A percentile compares a stretch with the other conserved stretches of the same genome.
Conservation (phyloP, 2,888 invertebrate species). For the Trichopoda pennipes region DNA sequence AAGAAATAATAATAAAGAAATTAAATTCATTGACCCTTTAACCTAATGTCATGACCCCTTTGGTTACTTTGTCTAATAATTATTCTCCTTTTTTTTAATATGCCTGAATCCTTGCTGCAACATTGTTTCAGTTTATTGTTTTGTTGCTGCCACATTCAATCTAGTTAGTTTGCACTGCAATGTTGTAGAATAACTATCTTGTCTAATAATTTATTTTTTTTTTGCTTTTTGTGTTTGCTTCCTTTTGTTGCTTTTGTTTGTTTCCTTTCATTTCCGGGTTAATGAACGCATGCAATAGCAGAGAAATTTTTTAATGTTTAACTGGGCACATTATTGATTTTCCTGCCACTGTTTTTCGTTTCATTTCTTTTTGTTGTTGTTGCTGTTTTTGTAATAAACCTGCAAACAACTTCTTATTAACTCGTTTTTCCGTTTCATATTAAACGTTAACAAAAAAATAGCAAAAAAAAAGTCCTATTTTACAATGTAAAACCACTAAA, state of each 20-base stretch:
- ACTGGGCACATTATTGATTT: constrained; percentile 66
- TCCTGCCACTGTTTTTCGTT: constrained; percentile 7
- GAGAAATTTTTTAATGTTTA: constrained; percentile 47
- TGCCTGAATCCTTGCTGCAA: constrained; percentile 44
- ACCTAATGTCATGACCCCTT: constrained; percentile 44
- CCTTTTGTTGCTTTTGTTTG: constrained; percentile 50
- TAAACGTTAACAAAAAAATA: constrained; percentile 30
- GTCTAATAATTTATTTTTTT: constrained; percentile 7
- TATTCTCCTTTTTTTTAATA: constrained; percentile 37
- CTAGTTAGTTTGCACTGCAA: constrained; percentile 38
- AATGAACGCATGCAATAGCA: constrained; percentile 65
- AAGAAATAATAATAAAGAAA: not conserved
- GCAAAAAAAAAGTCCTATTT: not conserved
- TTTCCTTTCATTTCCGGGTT: constrained; percentile 63
- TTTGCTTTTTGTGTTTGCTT: constrained; percentile 10
- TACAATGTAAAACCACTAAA: constrained; percentile 53
- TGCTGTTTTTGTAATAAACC: not conserved
- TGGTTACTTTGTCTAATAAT: constrained; percentile 20
- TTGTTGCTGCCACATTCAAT: constrained; percentile 41
- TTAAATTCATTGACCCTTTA: constrained; percentile 42
- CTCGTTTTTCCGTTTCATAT: constrained; percentile 38
- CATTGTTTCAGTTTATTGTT: constrained; percentile 33
- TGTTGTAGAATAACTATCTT: constrained; percentile 54
- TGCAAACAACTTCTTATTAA: constrained; percentile 50
- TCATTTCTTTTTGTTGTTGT: not conserved